A percentile compares a stretch with the other conserved stretches of the same genome.
Conservation (phyloP, 1,140 invertebrate species). For the Panagrolaimus sp. region DNA sequence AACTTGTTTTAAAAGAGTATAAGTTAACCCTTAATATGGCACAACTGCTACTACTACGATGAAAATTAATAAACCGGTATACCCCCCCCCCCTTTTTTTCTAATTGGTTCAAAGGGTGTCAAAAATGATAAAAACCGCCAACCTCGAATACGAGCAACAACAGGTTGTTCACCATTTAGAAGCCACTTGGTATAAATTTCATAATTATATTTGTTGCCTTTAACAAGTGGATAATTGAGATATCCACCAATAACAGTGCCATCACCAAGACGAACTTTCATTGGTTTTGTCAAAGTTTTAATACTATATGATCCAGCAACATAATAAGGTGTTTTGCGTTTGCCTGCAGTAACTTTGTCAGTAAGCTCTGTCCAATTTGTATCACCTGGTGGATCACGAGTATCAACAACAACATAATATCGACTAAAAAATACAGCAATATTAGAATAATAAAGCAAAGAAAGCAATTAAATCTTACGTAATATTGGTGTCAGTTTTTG, state of each 20-base stretch:
- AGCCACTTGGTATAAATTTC: slow-evolving; percentile 58
- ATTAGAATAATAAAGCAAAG: neutral
- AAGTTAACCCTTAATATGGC: too few relatives aligned
- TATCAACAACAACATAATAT: slow-evolving; percentile 59
- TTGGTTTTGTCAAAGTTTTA: slow-evolving; percentile 47
- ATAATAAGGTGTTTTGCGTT: slow-evolving; percentile 55
- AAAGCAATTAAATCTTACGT: slow-evolving; percentile 47
- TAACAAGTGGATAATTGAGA: slow-evolving; percentile 56
- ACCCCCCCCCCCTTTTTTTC: neutral
- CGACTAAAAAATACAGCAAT: slow-evolving; percentile 34
- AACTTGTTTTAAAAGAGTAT: too few relatives aligned
- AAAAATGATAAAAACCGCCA: slow-evolving; percentile 11
- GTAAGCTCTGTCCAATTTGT: slow-evolving; percentile 59
- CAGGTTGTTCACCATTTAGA: slow-evolving; percentile 47
- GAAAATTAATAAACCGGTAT: slow-evolving; percentile 4
- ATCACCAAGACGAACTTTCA: slow-evolving; percentile 50
- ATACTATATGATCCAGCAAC: slow-evolving; percentile 54
- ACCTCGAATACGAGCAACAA: slow-evolving; percentile 53
- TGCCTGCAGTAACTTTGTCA: slow-evolving; percentile 58
- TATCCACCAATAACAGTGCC: slow-evolving; percentile 58
- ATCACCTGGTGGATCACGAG: slow-evolving; percentile 57
- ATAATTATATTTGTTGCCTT: slow-evolving; percentile 59
- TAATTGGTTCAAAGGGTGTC: neutral
- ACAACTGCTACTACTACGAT: too few relatives aligned
- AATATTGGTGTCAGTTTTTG: slow-evolving; percentile 55